A percentile compares a stretch with the other conserved stretches of the same genome.
phyloP scores from a whole-genome alignment of 2,888 invertebrate species.

The Chalcosyrphus nemorum region DNA sequence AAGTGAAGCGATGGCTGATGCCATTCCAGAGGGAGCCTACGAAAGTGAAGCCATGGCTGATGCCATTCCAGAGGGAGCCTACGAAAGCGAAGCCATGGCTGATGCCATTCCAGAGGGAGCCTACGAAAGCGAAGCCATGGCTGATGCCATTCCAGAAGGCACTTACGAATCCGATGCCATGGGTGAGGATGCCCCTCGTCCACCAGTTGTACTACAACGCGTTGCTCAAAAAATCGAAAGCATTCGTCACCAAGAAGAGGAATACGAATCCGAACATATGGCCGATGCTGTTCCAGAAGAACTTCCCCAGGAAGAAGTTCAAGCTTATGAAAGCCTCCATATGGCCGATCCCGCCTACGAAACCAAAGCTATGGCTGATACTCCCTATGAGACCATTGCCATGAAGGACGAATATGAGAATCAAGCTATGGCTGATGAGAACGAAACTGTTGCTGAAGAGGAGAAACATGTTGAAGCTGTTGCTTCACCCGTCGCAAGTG shows the following conservation, averaged over 20 bases:
- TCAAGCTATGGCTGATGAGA: slow-evolving; percentile 1
- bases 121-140: not conserved
- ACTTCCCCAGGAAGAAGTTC: not conserved
- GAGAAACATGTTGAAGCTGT: not conserved
- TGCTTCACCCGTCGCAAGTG: not conserved
- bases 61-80: not conserved
- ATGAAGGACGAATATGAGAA: slow-evolving; percentile 14
- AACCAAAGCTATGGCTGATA: slow-evolving; percentile 10
- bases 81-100: slow-evolving; percentile 11
- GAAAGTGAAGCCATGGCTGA: slow-evolving; percentile 11
- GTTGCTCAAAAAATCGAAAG: not conserved
- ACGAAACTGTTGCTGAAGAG: not conserved
- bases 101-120: not conserved
- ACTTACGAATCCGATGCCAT: not conserved
- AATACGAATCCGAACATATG: not conserved
- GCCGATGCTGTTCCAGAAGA: not conserved
- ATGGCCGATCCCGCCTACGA: slow-evolving; percentile 11
- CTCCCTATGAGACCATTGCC: not conserved
- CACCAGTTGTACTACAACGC: no score
- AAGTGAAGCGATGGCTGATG: not conserved
- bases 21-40: not conserved
- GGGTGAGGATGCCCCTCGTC: not conserved
- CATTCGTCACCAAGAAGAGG: not conserved
- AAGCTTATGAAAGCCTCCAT: not conserved
- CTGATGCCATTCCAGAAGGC: slow-evolving; percentile 18